Conservation (phyloP, 2,113 vertebrate genomes). For the Grammomys dolichurus region DNA sequence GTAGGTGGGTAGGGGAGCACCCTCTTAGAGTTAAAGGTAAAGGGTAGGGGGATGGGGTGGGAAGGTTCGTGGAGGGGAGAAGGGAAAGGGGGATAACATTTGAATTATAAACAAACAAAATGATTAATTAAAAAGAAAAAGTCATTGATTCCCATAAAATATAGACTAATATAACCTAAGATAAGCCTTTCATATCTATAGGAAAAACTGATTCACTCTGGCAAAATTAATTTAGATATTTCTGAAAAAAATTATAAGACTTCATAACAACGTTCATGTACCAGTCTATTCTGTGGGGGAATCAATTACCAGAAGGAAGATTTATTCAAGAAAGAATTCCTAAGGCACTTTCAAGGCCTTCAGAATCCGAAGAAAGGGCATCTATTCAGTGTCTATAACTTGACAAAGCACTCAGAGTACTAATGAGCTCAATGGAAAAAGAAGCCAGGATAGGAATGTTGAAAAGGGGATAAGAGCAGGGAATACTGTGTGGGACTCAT, state of each 20-base stretch:
- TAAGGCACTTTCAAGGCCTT: slow-evolving; percentile 38
- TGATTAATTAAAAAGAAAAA: neutral
- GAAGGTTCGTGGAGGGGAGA: too few relatives aligned
- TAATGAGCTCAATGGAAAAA: neutral
- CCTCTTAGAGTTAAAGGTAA: too few relatives aligned
- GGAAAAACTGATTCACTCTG: slow-evolving; percentile 28
- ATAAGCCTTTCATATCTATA: slow-evolving; percentile 7
- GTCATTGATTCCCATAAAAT: slow-evolving; percentile 25
- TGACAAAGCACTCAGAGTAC: neutral
- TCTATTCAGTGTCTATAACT: slow-evolving; percentile 16
- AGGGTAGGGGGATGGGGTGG: too few relatives aligned
- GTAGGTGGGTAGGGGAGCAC: too few relatives aligned
- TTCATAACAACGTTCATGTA: slow-evolving; percentile 2
- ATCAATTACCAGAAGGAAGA: slow-evolving; percentile 53
- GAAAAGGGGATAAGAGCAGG: neutral
- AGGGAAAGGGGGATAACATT: too few relatives aligned
- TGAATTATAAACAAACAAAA: too few relatives aligned
- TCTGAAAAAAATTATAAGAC: neutral
- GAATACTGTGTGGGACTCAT: neutral
- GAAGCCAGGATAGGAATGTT: neutral
- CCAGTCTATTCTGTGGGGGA: slow-evolving; percentile 4
- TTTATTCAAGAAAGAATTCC: slow-evolving; percentile 19
- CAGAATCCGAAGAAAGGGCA: neutral
- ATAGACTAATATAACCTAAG: neutral
- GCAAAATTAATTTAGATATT: slow-evolving; percentile 43